These are phyloP conservation scores for Myiopsitta monachus DNA, from an alignment of 2,113 vertebrate species.

Conservation along the genomic window DNA sequence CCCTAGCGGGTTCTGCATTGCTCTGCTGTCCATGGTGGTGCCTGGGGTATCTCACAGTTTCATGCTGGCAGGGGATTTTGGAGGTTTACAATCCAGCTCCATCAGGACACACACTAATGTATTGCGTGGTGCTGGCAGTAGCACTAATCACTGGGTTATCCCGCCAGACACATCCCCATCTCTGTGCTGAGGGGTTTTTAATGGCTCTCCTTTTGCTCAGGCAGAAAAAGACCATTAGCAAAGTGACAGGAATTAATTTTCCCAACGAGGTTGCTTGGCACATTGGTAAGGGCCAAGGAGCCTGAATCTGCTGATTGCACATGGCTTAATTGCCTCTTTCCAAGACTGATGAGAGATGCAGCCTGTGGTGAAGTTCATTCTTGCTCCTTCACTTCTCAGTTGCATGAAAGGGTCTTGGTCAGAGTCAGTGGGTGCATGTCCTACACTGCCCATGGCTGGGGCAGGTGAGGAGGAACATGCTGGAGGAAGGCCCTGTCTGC, in stretches of 20 bases:
- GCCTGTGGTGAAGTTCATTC: background rate
- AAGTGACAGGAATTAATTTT: constrained; percentile 68
- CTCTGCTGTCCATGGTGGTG: background rate
- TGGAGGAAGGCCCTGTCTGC: background rate
- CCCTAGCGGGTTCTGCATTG: background rate
- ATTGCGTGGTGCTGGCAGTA: background rate
- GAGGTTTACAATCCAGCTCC: background rate
- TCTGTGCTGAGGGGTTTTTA: constrained; percentile 26
- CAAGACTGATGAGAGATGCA: background rate
- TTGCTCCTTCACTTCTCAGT: background rate
- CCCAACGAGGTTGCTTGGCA: constrained; percentile 28
- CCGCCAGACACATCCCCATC: constrained; percentile 47
- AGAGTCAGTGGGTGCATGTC: background rate
- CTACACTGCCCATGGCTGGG: background rate
- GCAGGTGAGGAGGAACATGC: background rate
- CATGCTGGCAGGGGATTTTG: background rate
- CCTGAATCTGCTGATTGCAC: background rate
- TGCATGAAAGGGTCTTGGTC: background rate
- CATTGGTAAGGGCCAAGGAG: background rate
- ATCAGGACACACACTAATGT: background rate
- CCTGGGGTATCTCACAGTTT: constrained; percentile 27
- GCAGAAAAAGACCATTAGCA: constrained; percentile 62
- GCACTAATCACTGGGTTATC: background rate
- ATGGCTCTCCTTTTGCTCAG: constrained; percentile 49
- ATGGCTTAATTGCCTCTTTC: constrained; percentile 37